Evolutionary conservation across 1,140 invertebrate genomes (phyloP).

Genomic region (Drosophila pruinosa): DNA sequence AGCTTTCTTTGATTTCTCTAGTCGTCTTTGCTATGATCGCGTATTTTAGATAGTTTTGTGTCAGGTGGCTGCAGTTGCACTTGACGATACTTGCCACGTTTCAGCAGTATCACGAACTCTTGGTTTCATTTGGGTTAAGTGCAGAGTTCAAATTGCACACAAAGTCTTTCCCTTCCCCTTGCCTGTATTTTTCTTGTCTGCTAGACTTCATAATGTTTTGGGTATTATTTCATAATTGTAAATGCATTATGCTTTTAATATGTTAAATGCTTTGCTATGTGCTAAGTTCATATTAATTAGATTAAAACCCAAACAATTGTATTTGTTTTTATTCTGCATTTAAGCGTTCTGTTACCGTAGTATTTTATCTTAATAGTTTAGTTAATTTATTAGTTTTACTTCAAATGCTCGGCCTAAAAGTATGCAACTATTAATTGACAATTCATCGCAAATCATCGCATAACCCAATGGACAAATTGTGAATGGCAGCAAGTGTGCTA

Average conservation of each 20-base stretch:
- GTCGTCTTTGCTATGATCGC: not conserved
- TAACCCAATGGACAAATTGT: constrained; percentile 9
- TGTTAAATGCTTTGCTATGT: too few relatives aligned
- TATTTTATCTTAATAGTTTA: too few relatives aligned
- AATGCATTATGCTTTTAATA: constrained; percentile 21
- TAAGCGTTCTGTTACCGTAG: too few relatives aligned
- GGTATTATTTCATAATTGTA: constrained; percentile 30
- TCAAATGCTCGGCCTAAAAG: constrained; percentile 18
- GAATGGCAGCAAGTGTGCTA: too few relatives aligned
- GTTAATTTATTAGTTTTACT: too few relatives aligned
- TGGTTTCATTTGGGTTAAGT: constrained; percentile 41
- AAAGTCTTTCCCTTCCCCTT: not conserved
- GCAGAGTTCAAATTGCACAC: constrained; percentile 37
- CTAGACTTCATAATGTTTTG: constrained; percentile 29
- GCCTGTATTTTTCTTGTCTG: constrained; percentile 19
- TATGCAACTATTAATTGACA: constrained; percentile 2
- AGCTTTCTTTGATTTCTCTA: constrained; percentile 34
- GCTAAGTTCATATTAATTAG: too few relatives aligned
- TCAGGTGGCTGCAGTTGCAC: constrained; percentile 33
- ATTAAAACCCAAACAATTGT: too few relatives aligned
- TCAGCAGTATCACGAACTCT: constrained; percentile 10
- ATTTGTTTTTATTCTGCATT: too few relatives aligned
- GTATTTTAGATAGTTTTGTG: not conserved
- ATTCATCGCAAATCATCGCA: not conserved
- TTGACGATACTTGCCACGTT: constrained; percentile 59